These are phyloP conservation scores for Eupithecia inturbata DNA, from an alignment of 2,888 invertebrate genomes.

Conservation along the genomic window DNA sequence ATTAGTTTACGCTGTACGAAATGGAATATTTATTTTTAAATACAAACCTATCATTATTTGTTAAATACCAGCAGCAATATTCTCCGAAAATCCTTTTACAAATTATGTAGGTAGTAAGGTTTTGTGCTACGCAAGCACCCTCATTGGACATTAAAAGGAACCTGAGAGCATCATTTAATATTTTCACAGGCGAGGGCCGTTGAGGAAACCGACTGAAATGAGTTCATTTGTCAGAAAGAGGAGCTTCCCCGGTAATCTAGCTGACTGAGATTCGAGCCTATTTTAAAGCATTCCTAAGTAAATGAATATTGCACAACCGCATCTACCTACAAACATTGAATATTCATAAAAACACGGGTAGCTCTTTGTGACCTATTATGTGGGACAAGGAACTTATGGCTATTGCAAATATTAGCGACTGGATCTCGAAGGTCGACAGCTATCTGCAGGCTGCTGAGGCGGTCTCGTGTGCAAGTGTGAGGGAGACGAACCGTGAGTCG, in stretches of 20 bases:
- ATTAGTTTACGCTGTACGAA: background rate
- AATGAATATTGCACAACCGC: constrained; percentile 24
- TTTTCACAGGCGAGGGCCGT: constrained; percentile 19
- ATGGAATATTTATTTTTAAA: background rate
- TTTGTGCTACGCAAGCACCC: background rate
- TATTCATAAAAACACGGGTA: constrained; percentile 22
- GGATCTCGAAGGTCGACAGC: constrained; percentile 76
- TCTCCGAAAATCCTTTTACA: background rate
- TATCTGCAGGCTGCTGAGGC: constrained; percentile 57
- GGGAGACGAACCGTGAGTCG: constrained; percentile 59
- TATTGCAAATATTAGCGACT: constrained; percentile 81
- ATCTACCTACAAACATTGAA: constrained; percentile 21
- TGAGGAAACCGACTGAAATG: constrained; percentile 26
- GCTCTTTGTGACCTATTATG: constrained; percentile 47
- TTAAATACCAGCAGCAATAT: background rate
- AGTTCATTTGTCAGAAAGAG: constrained; percentile 32
- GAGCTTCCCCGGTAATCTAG: constrained; percentile 21
- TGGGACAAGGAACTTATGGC: constrained; percentile 66
- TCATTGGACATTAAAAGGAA: constrained; percentile 30
- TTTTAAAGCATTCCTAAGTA: constrained; percentile 14
- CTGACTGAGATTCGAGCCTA: constrained; percentile 3
- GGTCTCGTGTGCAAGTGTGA: constrained; percentile 61
- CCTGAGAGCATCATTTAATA: constrained; percentile 24
- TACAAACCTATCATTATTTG: background rate
- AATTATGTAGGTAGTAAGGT: background rate